These are phyloP conservation scores for Aleiodes alternator DNA, from an alignment of 2,888 invertebrate species.

Conservation along the genomic window DNA sequence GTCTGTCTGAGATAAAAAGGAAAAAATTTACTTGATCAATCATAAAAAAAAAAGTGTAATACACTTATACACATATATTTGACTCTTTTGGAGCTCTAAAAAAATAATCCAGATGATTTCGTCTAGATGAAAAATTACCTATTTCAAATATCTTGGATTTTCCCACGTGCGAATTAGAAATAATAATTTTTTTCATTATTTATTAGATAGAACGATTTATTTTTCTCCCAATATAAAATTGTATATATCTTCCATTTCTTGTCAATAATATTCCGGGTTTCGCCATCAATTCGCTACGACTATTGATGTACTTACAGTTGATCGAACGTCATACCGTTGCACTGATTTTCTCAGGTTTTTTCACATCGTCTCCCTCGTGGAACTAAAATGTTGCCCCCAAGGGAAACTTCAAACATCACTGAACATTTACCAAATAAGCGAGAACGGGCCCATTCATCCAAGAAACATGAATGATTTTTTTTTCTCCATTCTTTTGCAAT, in stretches of 20 bases:
- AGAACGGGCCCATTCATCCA: slow-evolving; percentile 47
- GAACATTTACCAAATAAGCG: slow-evolving; percentile 22
- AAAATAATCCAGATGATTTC: not conserved
- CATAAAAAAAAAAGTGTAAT: too few species aligned
- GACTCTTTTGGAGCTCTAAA: not conserved
- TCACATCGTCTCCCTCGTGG: slow-evolving; percentile 7
- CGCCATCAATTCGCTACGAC: slow-evolving; percentile 13
- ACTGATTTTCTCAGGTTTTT: slow-evolving; percentile 37
- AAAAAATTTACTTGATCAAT: too few species aligned
- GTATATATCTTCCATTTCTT: too few species aligned
- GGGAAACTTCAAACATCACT: slow-evolving; percentile 28
- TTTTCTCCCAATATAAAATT: not conserved
- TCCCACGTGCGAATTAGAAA: not conserved
- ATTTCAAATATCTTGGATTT: not conserved
- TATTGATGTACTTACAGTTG: slow-evolving; percentile 52
- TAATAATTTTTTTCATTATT: not conserved
- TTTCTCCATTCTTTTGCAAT: not conserved
- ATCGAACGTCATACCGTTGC: slow-evolving; percentile 43
- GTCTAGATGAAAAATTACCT: too few species aligned
- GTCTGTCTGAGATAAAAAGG: too few species aligned
- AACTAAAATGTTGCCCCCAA: slow-evolving; percentile 5
- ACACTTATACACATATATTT: not conserved
- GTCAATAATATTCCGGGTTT: not conserved
- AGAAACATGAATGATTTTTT: slow-evolving; percentile 10
- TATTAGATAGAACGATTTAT: not conserved